Base-by-base conservation (phyloP, 2,888 invertebrate genomes). In the Mycalesis mineus region DNA sequence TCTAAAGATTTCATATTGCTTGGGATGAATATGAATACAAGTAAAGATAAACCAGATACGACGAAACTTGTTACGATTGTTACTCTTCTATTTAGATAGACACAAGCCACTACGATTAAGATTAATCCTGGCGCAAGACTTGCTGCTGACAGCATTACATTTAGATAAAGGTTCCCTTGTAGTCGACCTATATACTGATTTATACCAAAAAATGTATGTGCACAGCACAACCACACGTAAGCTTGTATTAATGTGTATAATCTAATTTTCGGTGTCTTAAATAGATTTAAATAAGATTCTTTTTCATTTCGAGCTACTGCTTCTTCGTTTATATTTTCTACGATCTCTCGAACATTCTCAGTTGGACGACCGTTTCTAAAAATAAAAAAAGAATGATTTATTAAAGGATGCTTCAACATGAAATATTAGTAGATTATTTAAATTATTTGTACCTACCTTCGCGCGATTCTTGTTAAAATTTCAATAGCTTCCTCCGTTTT, bases 161-260 rank as follows among this genome's bases (percentile, higher is more conserved):
- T 97, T 2, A 95, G 62, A 73, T 96, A 97, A 53, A 95, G 91
- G 71, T 96, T 91, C 2, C 96, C 96, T 53, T 93, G 93, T 13
- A 95, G 84, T 60, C 94, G 92, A 0, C 94, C 94, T 49, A 95
- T 93, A 74, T 94, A 96, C 73, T 96, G 95, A 17, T 95, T 94
- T 39, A 96, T 90, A 0, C 96, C 96, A 69, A 95, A 97, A 78
- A 95, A 95, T 48, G 95, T 94, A 75, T 96, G 91, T 6, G 95
- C 94, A 57, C 95, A 94, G 5, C 94, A 94, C 61, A 95, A 84
- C 97, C 96, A 96, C 66, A 94, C 92, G 60, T 93, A 92, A 60
- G 92, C 92, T 68, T 93, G 92, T 49, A 92, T 91, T 1, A 94
- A 72, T 0, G 94, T 93, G 71, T 94, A 94, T 13, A 85, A 68